Conservation (phyloP, 2,888 invertebrate species). For the Melanotus villosus region DNA sequence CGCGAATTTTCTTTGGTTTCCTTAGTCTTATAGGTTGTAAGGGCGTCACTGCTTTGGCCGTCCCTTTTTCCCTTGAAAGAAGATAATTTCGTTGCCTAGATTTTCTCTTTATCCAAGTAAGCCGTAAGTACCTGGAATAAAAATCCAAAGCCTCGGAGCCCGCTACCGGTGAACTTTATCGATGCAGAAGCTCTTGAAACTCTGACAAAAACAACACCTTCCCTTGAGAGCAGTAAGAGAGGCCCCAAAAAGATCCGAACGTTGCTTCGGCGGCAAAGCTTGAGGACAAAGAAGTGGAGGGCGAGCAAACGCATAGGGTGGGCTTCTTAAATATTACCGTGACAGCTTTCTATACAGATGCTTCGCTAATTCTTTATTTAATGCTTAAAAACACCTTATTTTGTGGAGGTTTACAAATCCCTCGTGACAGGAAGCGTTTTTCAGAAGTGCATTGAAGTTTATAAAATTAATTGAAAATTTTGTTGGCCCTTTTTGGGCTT, state of each 20-base stretch:
- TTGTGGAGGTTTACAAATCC: too few relatives aligned
- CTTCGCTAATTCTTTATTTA: neutral
- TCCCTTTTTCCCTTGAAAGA: constrained; percentile 9
- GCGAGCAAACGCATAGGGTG: too few relatives aligned
- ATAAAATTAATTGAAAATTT: too few relatives aligned
- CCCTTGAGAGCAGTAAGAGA: constrained; percentile 57
- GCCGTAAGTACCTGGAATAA: constrained; percentile 52
- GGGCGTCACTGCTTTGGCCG: neutral
- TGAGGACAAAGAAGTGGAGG: constrained; percentile 12
- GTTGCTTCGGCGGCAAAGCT: constrained; percentile 17
- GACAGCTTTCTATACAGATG: neutral
- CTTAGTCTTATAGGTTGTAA: neutral
- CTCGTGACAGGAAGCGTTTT: too few relatives aligned
- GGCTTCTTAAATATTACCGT: neutral
- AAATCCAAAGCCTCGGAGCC: constrained; percentile 51
- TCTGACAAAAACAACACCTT: constrained; percentile 61
- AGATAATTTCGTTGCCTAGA: constrained; percentile 30
- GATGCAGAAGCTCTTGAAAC: constrained; percentile 59
- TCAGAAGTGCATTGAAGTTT: too few relatives aligned
- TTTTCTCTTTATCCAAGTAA: constrained; percentile 42
- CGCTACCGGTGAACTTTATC: constrained; percentile 54
- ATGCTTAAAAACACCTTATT: too few relatives aligned
- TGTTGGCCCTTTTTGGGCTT: too few relatives aligned
- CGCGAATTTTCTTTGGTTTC: neutral
- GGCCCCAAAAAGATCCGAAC: constrained; percentile 52